Percentiles rank a stretch among this genome's conserved stretches.
Evolutionary conservation across 1,140 invertebrate genomes (phyloP).

Genomic region (Pissodes strobi): DNA sequence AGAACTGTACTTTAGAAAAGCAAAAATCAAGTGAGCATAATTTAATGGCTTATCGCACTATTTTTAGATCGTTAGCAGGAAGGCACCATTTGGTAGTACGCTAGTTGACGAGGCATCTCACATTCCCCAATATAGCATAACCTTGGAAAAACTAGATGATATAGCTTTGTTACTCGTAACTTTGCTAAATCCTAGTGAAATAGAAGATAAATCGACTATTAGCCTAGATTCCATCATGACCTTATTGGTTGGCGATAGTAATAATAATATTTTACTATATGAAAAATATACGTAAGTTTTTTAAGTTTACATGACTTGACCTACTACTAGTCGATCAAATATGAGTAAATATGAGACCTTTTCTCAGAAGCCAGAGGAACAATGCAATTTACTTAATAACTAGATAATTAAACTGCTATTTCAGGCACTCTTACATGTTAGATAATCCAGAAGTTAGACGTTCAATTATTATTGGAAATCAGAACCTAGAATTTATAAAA

Average conservation of each 20-base stretch:
- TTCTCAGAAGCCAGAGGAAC: too few species aligned
- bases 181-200: slow-evolving; percentile 35
- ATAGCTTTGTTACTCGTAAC: slow-evolving; percentile 33
- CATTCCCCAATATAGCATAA: slow-evolving; percentile 44
- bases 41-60: too few species aligned
- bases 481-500: slow-evolving; percentile 24
- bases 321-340: too few species aligned
- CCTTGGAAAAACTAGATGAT: slow-evolving; percentile 17
- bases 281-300: slow-evolving; percentile 47
- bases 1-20: background rate
- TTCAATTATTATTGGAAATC: slow-evolving; percentile 24
- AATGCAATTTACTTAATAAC: background rate
- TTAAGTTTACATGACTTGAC: slow-evolving; percentile 6
- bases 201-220: slow-evolving; percentile 38
- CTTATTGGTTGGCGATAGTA: slow-evolving; percentile 45
- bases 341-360: too few species aligned
- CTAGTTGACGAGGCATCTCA: slow-evolving; percentile 43
- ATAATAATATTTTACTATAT: slow-evolving; percentile 46
- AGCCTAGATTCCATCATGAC: slow-evolving; percentile 42
- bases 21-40: too few species aligned
- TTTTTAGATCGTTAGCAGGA: slow-evolving; percentile 47
- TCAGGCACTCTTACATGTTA: slow-evolving; percentile 45
- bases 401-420: slow-evolving; percentile 9
- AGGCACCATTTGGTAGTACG: slow-evolving; percentile 46
- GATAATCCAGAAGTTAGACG: slow-evolving; percentile 33